These are phyloP conservation scores for Tenualosa thibaudeaui DNA, from an alignment of 2,797 vertebrate genomes.

Conservation along the genomic window DNA sequence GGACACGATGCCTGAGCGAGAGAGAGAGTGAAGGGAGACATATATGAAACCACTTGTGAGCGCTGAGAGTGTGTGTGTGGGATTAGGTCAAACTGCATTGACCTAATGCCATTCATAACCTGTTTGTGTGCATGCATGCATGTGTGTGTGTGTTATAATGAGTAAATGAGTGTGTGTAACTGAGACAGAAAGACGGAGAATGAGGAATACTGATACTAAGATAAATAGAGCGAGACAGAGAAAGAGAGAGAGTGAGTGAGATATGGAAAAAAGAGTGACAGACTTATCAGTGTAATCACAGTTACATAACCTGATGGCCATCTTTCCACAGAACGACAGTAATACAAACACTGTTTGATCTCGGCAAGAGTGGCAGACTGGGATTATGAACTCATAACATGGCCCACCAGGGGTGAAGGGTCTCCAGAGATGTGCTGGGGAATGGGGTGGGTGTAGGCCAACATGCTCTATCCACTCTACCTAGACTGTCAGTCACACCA, in stretches of 20 bases:
- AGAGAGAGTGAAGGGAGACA: background rate
- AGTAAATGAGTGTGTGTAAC: background rate
- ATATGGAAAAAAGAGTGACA: background rate
- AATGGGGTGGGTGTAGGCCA: background rate
- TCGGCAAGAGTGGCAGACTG: background rate
- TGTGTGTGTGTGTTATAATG: background rate
- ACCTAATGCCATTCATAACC: background rate
- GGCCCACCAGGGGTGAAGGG: background rate
- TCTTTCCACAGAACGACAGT: background rate
- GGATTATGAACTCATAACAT: conserved; percentile 4
- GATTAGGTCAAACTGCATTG: background rate
- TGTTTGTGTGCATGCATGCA: background rate
- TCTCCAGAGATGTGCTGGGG: background rate
- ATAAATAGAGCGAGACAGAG: background rate
- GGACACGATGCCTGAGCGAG: conserved; percentile 74
- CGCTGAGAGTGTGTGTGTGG: conserved; percentile 3
- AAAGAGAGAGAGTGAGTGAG: background rate
- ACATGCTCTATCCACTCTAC: background rate
- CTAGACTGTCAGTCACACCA: background rate
- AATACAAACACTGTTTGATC: background rate
- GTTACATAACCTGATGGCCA: background rate
- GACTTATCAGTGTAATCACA: background rate
- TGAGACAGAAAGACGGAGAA: background rate
- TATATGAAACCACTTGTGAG: background rate
- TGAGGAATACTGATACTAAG: too few relatives aligned